phyloP scores from a whole-genome alignment of 2,113 vertebrate species.

The Pelvicachromis taeniatus region DNA sequence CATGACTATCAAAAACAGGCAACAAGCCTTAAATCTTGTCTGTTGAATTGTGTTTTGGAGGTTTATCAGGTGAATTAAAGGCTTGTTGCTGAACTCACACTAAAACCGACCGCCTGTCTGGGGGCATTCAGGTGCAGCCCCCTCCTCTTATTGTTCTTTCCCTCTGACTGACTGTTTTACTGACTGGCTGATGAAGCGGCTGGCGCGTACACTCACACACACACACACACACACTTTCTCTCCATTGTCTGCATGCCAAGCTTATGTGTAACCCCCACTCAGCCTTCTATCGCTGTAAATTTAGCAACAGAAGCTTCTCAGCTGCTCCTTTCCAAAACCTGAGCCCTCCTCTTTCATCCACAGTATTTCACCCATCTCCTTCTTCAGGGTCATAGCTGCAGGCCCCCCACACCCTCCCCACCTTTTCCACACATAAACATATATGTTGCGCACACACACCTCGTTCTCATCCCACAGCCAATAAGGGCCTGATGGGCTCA shows the following conservation, averaged over 20 bases:
- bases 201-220: not conserved
- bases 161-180: not conserved
- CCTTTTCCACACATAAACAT: slow-evolving; percentile 30
- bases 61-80: not conserved
- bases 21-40: not conserved
- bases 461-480: slow-evolving; percentile 70
- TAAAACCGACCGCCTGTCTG: not conserved
- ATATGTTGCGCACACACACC: slow-evolving; percentile 10
- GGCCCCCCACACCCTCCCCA: not conserved
- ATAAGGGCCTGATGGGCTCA: slow-evolving; percentile 78
- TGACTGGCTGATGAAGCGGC: slow-evolving; percentile 19
- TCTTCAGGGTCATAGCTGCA: slow-evolving; percentile 66
- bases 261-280: slow-evolving; percentile 53
- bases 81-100: not conserved
- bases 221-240: slow-evolving; percentile 24
- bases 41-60: not conserved
- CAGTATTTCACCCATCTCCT: slow-evolving; percentile 72
- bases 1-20: not conserved
- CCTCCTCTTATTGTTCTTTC: not conserved
- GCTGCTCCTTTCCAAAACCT: slow-evolving; percentile 71
- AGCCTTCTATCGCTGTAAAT: slow-evolving; percentile 75
- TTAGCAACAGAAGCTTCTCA: slow-evolving; percentile 81
- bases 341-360: slow-evolving; percentile 71
- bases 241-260: slow-evolving; percentile 68
- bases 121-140: not conserved